These are phyloP conservation scores for Spongilla lacustris DNA, from an alignment of 37 sponge, comb jelly and placozoan genomes.

Conservation along the genomic window DNA sequence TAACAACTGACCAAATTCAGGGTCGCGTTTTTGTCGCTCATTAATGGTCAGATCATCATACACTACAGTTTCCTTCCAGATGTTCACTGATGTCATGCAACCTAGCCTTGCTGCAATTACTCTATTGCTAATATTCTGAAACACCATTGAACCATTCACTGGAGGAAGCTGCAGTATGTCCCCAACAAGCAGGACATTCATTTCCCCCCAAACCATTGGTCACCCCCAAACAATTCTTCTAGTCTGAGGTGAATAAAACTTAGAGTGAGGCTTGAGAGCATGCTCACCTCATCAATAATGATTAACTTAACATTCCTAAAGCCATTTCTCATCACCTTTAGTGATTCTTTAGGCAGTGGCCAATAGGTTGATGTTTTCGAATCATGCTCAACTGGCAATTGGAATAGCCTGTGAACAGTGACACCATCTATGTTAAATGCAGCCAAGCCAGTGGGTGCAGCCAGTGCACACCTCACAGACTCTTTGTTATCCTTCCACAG, in stretches of 20 bases:
- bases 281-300: slow-evolving; percentile 67
- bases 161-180: slow-evolving; percentile 68
- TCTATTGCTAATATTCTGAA: slow-evolving; percentile 32
- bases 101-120: slow-evolving; percentile 16
- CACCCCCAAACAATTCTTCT: slow-evolving; percentile 43
- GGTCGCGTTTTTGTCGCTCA: slow-evolving; percentile 63
- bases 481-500: slow-evolving; percentile 3
- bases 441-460: slow-evolving; percentile 63
- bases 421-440: slow-evolving; percentile 48
- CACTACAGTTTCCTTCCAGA: slow-evolving; percentile 47
- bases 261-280: slow-evolving; percentile 42
- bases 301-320: slow-evolving; percentile 31
- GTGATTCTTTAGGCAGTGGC: slow-evolving; percentile 9
- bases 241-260: slow-evolving; percentile 51
- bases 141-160: slow-evolving; percentile 47
- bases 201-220: slow-evolving; percentile 40
- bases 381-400: slow-evolving; percentile 64
- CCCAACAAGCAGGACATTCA: slow-evolving; percentile 46
- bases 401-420: slow-evolving; percentile 39
- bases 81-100: slow-evolving; percentile 40
- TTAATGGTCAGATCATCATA: slow-evolving; percentile 75
- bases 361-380: slow-evolving; percentile 30
- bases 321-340: slow-evolving; percentile 17
- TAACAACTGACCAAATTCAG: slow-evolving; percentile 12
- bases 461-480: slow-evolving; percentile 19